phyloP scores from a whole-genome alignment of 2,113 vertebrate genomes.

The Micronisus gabar region DNA sequence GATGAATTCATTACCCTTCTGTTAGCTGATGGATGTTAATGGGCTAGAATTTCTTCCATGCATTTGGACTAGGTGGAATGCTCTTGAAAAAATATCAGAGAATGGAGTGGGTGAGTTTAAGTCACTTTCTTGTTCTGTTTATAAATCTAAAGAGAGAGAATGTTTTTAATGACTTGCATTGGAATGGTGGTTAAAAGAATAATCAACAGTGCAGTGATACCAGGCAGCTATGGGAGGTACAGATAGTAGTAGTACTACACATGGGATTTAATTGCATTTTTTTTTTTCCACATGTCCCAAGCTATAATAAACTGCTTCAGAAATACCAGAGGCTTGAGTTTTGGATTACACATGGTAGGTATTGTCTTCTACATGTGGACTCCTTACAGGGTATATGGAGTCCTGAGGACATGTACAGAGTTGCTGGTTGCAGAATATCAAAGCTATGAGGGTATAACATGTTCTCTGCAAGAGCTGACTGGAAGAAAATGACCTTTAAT shows the following conservation, averaged over 20 bases:
- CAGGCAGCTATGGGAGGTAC: neutral
- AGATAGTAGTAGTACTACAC: neutral
- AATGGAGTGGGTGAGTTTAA: constrained; percentile 3
- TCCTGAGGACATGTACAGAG: neutral
- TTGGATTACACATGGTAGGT: neutral
- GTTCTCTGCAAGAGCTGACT: neutral
- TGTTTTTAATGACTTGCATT: neutral
- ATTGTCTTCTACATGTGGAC: neutral
- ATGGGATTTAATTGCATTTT: neutral
- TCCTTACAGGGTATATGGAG: neutral
- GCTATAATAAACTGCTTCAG: neutral
- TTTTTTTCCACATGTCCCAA: neutral
- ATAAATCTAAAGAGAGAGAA: neutral
- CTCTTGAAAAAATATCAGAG: neutral
- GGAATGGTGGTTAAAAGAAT: neutral
- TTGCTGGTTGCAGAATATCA: neutral
- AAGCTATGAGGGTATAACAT: neutral
- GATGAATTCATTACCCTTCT: constrained; percentile 33
- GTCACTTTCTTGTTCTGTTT: neutral
- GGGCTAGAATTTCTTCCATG: neutral
- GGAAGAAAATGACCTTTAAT: constrained; percentile 46
- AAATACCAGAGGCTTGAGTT: neutral
- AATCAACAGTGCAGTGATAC: neutral
- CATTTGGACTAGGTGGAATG: neutral
- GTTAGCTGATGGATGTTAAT: constrained; percentile 44